Evolutionary conservation across 2,797 vertebrate species (phyloP), one percentile per base, ranked within the genome.

Genomic region (Enteromius anoplus): DNA sequence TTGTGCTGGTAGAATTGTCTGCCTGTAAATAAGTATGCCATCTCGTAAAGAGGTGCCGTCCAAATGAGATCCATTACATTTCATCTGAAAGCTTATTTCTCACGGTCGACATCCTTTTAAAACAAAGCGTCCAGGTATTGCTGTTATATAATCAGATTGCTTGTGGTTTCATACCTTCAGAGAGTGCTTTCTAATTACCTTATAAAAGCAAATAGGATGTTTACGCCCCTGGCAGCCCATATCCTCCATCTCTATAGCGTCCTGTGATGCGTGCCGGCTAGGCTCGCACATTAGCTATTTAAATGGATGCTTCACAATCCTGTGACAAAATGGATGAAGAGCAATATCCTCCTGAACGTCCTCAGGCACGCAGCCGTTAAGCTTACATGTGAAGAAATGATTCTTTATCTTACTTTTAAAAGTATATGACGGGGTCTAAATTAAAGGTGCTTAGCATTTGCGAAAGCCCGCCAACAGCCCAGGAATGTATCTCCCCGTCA

Each of bases 241-340:
- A n/a, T 69, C 64, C 55, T 69, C 53, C 75, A 53, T 78, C 68
- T 75, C 76, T 60, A 3, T 45, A 76, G 70, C 14, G 49, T 62
- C 32, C 14, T 58, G 62, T 19, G 49, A 73, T 75, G 55, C 5
- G 19, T 45, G 55, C 49, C 45, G 83, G 76, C 75, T 70, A 23
- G 55, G 66, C 81, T 76, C 32, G 34, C 77, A 69, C 60, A 81
- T 86, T 87, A 79, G 84, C 72, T 72, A 72, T 85, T 83, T 66
- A 86, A 83, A 88, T 81, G 75, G 55, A 70, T 84, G 82, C 85
- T 76, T 87, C 49, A 64, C 42, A 78, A 64, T 73, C 60, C 69
- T 47, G 60, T 72, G 42, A 83, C 83, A 86, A 81, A 87, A 86
- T 81, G 84, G 81, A 83, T 75, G 78, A 84, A 51, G 53, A 77